A percentile compares a stretch with the other conserved stretches of the same genome.
Evolutionary conservation across 2,888 invertebrate genomes (phyloP).

Genomic region (Epistrophe grossulariae): DNA sequence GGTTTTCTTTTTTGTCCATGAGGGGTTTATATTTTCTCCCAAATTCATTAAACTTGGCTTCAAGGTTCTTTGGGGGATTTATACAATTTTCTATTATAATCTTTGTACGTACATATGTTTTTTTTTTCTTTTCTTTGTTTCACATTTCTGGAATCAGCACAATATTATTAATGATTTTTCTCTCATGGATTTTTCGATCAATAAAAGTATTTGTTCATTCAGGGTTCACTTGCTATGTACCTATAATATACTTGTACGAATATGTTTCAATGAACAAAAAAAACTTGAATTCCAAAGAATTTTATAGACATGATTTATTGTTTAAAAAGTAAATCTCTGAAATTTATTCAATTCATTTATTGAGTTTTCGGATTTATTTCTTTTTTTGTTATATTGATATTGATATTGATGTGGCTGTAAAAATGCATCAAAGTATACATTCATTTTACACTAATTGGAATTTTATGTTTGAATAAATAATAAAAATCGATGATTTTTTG

Average conservation of each 20-base stretch:
- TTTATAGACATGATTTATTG: neutral
- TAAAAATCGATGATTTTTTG: too few relatives aligned
- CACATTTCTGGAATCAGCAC: conserved; percentile 2
- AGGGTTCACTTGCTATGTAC: neutral
- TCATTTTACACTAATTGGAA: neutral
- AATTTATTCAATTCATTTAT: neutral
- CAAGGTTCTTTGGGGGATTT: neutral
- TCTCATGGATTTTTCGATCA: conserved; percentile 3
- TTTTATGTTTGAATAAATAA: neutral
- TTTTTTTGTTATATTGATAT: neutral
- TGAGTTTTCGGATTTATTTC: neutral
- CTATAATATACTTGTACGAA: neutral
- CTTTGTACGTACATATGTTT: neutral
- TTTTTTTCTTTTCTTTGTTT: neutral
- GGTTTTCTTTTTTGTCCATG: neutral
- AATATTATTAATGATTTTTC: conserved; percentile 24
- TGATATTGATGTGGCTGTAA: neutral
- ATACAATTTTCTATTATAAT: neutral
- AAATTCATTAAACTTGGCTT: conserved; percentile 15
- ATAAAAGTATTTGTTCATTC: conserved; percentile 4
- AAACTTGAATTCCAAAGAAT: neutral
- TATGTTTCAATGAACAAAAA: neutral
- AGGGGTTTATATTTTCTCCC: neutral
- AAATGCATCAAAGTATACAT: neutral
- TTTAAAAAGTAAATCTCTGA: neutral